Conservation (phyloP, 2,113 vertebrate species). For the Anser brachyrhynchus region DNA sequence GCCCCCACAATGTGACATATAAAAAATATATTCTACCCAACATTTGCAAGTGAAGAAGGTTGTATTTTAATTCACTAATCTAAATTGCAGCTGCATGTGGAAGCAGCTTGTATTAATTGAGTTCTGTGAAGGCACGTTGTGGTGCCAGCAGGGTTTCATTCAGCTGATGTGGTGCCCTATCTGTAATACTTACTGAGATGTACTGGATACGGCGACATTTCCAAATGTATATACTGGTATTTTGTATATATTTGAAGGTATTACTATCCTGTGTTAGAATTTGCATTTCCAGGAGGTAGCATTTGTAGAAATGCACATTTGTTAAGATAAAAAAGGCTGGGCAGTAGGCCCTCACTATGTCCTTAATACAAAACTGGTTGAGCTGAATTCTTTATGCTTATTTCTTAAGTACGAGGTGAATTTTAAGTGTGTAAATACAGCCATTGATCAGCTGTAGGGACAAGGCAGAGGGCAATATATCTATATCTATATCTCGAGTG, state of each 20-base stretch:
- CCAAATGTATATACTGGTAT: background rate
- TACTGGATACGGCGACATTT: background rate
- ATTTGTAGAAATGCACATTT: background rate
- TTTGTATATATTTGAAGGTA: background rate
- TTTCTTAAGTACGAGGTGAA: background rate
- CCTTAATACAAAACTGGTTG: background rate
- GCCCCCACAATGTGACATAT: background rate
- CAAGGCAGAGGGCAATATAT: background rate
- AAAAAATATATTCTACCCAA: background rate
- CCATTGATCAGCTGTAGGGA: background rate
- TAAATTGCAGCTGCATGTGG: background rate
- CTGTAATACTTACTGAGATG: fast-evolving
- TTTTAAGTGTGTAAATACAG: background rate
- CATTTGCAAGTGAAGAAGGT: background rate
- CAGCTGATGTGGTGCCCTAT: background rate
- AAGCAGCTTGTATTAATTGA: background rate
- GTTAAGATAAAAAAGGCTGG: background rate
- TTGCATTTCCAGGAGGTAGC: background rate
- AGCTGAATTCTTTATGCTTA: background rate
- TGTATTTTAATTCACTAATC: background rate
- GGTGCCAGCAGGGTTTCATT: background rate
- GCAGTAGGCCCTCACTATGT: background rate
- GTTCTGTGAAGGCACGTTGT: background rate
- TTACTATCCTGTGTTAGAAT: background rate
- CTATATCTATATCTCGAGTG: no score